A percentile compares a stretch with the other conserved stretches of the same genome.
Evolutionary conservation across 2,888 invertebrate genomes (phyloP).

Genomic region (Tetrapedia diversipes): DNA sequence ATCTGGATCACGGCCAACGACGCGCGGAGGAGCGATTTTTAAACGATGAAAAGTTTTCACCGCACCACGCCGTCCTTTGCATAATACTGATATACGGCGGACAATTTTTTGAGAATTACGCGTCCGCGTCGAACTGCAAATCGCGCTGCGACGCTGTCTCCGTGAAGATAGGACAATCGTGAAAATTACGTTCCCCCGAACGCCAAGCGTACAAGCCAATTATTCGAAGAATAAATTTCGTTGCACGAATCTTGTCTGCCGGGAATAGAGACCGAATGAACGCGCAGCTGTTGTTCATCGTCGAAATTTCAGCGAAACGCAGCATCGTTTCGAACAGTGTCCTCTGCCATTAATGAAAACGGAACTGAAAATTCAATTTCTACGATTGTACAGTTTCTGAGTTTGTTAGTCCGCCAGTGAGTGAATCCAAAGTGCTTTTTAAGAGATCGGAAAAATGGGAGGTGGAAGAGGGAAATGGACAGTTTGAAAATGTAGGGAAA

Average conservation of each 20-base stretch:
- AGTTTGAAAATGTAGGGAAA: too few species aligned
- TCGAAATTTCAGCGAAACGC: neutral
- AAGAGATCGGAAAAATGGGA: too few species aligned
- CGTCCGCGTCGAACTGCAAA: slow-evolving; percentile 18
- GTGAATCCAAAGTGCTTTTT: too few species aligned
- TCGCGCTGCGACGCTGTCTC: slow-evolving; percentile 24
- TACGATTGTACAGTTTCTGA: neutral
- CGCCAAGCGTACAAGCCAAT: slow-evolving; percentile 1
- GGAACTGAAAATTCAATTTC: slow-evolving; percentile 25
- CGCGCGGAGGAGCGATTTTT: slow-evolving; percentile 31
- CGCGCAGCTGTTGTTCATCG: neutral
- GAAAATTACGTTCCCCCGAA: neutral
- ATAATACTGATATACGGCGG: slow-evolving; percentile 47
- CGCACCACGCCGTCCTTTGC: slow-evolving; percentile 18
- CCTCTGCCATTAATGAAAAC: slow-evolving; percentile 21
- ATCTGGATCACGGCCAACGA: slow-evolving; percentile 50
- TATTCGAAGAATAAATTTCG: slow-evolving; percentile 10
- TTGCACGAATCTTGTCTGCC: slow-evolving; percentile 7
- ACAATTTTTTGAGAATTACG: slow-evolving; percentile 39
- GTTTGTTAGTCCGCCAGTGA: too few species aligned
- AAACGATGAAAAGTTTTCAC: slow-evolving; percentile 54
- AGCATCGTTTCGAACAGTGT: neutral
- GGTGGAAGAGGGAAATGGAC: too few species aligned
- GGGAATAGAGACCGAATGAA: neutral
- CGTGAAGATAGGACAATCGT: slow-evolving; percentile 19